Evolutionary conservation across 2,113 vertebrate species (phyloP), one percentile per base, ranked within the genome.

Genomic region (Corynorhinus townsendii): DNA sequence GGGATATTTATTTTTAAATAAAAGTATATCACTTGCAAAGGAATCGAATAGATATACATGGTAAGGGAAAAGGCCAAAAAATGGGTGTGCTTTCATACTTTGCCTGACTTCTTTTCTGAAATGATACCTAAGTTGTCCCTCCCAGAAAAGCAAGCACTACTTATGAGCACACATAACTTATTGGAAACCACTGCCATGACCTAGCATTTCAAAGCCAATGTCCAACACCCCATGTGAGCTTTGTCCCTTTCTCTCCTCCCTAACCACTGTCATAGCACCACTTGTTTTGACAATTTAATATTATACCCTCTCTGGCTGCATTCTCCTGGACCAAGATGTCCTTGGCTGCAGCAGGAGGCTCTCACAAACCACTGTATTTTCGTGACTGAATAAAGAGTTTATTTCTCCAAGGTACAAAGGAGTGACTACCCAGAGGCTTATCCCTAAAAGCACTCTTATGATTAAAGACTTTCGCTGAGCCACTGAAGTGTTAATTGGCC

Each of bases 401-500:
- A 91, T 97, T 96, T 96, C 85, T 93, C 11, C 43, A 76, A 64
- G 35, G 54, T 84, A 92, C 79, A 95, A 93, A 96, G 75, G 59
- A 45, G 49, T 83, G 72, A 87, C 93, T 92, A 82, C 35, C 76
- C 47, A 87, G 79, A 77, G 64, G 68, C 68, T 56, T 92, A 24
- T 80, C 35, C 64, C 69, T 7, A 30, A 80, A 88, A 90, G 43
- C 20, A 72, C 47, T 89, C 64, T 82, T 79, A 66, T 83, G 73
- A 97, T 95, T 79, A 96, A 96, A 97, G 82, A 35, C 30, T 45
- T 90, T 47, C 76, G 66, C 92, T 88, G 88, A 95, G 54, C 94
- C 90, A 94, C 95, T 85, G 91, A 91, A 95, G 94, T 95, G 76
- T 90, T 96, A 94, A 96, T 95, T 97, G 95, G 72, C 64, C 80